A percentile compares a stretch with the other conserved stretches of the same genome.
Evolutionary conservation across 1,140 invertebrate genomes (phyloP).

Genomic region (Drosophila orena): DNA sequence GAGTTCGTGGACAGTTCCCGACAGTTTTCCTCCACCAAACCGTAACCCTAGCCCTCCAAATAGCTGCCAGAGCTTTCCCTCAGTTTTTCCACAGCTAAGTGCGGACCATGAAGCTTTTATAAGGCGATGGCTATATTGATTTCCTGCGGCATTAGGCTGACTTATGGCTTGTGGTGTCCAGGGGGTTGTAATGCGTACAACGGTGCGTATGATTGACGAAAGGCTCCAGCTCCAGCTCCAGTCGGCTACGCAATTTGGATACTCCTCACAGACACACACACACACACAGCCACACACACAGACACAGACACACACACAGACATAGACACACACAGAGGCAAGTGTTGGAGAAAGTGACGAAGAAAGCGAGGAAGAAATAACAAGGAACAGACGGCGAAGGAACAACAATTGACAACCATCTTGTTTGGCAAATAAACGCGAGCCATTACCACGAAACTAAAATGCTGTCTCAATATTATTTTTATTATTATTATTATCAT

Average conservation of each 20-base stretch:
- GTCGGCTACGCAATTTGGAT: slow-evolving; percentile 37
- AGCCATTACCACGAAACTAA: slow-evolving; percentile 73
- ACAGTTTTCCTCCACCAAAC: neutral
- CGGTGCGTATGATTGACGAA: slow-evolving; percentile 53
- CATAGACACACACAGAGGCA: neutral
- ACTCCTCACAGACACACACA: neutral
- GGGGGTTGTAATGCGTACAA: slow-evolving; percentile 31
- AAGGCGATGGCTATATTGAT: slow-evolving; percentile 24
- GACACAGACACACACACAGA: no score
- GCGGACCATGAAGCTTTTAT: slow-evolving; percentile 20
- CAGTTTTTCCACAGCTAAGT: neutral
- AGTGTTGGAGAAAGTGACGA: neutral
- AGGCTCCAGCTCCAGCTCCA: slow-evolving; percentile 5
- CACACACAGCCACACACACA: no score
- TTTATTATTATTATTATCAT: slow-evolving; percentile 43
- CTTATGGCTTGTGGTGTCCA: slow-evolving; percentile 21
- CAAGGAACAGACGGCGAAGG: slow-evolving; percentile 14
- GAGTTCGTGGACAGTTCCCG: slow-evolving; percentile 2
- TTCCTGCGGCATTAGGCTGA: slow-evolving; percentile 32
- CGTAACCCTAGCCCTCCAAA: neutral
- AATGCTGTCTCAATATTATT: slow-evolving; percentile 72
- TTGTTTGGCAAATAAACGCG: slow-evolving; percentile 73
- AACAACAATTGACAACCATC: slow-evolving; percentile 51
- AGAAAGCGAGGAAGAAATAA: slow-evolving; percentile 10
- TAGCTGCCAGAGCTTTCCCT: neutral